phyloP scores from a whole-genome alignment of 2,888 invertebrate species.

The Sclerodermus sp. region DNA sequence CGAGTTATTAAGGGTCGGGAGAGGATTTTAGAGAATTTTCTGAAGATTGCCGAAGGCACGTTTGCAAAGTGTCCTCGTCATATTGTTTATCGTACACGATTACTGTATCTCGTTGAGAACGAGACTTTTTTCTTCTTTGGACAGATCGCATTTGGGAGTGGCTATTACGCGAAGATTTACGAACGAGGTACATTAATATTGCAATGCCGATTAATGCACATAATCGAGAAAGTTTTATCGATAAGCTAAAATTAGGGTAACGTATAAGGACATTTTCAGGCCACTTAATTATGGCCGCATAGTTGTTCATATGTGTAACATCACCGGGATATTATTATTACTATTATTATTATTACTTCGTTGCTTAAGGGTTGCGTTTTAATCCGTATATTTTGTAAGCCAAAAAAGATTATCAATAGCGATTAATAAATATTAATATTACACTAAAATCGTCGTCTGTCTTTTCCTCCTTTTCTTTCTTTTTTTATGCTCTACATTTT shows the following conservation, averaged over 20 bases:
- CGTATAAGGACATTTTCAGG: background rate
- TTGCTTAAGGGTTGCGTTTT: conserved; percentile 44
- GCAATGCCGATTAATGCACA: conserved; percentile 21
- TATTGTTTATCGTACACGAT: no score
- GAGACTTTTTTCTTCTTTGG: no score
- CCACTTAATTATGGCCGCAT: background rate
- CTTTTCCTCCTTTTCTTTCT: no score
- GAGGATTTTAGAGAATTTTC: no score
- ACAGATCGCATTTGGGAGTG: no score
- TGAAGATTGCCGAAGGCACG: no score
- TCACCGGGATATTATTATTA: no score
- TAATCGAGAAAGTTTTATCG: conserved; percentile 27
- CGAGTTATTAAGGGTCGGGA: no score
- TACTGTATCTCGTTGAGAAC: no score
- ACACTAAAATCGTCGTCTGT: no score
- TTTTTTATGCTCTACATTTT: no score
- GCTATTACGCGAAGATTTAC: conserved; percentile 5
- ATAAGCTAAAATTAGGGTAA: conserved; percentile 17
- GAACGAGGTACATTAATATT: conserved; percentile 14
- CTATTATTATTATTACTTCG: conserved; percentile 14
- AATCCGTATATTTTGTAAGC: conserved; percentile 51
- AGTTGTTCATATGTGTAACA: background rate
- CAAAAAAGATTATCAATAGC: conserved; percentile 41
- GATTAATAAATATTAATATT: conserved; percentile 43
- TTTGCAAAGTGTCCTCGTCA: no score